phyloP scores from a whole-genome alignment of 2,888 invertebrate genomes.

The Caenorhabditis angaria region DNA sequence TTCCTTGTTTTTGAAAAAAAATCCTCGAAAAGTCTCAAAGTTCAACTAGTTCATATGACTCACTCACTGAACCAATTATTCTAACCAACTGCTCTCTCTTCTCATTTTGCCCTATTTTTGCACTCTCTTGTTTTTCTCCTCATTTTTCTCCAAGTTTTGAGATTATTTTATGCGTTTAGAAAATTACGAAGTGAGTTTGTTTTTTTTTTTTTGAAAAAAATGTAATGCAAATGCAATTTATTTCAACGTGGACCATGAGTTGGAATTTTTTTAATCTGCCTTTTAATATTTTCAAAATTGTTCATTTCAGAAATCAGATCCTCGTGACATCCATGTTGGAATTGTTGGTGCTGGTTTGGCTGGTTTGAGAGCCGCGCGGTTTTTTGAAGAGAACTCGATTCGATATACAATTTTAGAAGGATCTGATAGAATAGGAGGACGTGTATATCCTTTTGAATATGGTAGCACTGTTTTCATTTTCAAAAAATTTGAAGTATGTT shows the following conservation, averaged over 20 bases:
- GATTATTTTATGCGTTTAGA: too few relatives aligned
- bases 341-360: slow-evolving; percentile 53
- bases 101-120: neutral
- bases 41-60: neutral
- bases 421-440: slow-evolving; percentile 59
- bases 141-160: neutral
- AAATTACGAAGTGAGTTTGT: neutral
- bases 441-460: slow-evolving; percentile 59
- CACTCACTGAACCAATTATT: too few relatives aligned
- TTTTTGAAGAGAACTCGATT: slow-evolving; percentile 34
- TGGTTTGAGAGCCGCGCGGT: slow-evolving; percentile 43
- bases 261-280: too few relatives aligned
- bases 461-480: slow-evolving; percentile 26
- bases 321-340: slow-evolving; percentile 10
- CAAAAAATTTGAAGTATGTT: too few relatives aligned
- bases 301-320: neutral
- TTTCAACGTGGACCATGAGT: too few relatives aligned
- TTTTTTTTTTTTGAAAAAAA: too few relatives aligned
- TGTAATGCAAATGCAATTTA: too few relatives aligned
- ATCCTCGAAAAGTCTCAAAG: too few relatives aligned
- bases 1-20: neutral
- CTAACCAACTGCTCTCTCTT: neutral
- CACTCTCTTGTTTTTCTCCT: neutral
- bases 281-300: too few relatives aligned
- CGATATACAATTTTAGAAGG: slow-evolving; percentile 56